Evolutionary conservation across 2,797 vertebrate genomes (phyloP).

Genomic region (Triplophysa bombifrons): DNA sequence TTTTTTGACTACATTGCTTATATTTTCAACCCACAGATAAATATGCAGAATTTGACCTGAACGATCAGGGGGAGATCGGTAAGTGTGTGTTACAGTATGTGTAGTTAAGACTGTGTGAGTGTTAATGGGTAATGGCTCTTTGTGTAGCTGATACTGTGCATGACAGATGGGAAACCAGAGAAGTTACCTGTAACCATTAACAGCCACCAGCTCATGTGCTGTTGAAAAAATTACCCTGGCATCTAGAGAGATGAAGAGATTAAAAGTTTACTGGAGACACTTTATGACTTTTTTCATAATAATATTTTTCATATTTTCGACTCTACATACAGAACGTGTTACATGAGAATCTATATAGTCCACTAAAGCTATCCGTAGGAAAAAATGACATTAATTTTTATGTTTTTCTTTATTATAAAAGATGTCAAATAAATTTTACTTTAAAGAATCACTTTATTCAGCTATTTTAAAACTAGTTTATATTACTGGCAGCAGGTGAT

Average conservation of each 20-base stretch:
- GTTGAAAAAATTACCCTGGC: background rate
- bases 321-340: no score
- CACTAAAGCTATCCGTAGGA: background rate
- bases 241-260: background rate
- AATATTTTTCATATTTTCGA: background rate
- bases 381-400: background rate
- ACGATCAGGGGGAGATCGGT: conserved; percentile 97
- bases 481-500: no score
- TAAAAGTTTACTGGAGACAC: background rate
- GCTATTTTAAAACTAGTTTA: no score
- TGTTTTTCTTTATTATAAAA: no score
- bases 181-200: conserved; percentile 2
- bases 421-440: no score
- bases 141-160: conserved; percentile 58
- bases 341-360: background rate
- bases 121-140: background rate
- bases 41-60: conserved; percentile 97
- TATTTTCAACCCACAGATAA: conserved; percentile 82
- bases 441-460: no score
- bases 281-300: background rate
- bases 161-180: conserved; percentile 39
- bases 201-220: background rate
- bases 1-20: background rate
- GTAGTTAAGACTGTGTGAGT: conserved; percentile 24
- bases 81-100: conserved; percentile 69